Base-by-base conservation (phyloP, 2,797 vertebrate genomes). In the Chelidonichthys spinosus region DNA sequence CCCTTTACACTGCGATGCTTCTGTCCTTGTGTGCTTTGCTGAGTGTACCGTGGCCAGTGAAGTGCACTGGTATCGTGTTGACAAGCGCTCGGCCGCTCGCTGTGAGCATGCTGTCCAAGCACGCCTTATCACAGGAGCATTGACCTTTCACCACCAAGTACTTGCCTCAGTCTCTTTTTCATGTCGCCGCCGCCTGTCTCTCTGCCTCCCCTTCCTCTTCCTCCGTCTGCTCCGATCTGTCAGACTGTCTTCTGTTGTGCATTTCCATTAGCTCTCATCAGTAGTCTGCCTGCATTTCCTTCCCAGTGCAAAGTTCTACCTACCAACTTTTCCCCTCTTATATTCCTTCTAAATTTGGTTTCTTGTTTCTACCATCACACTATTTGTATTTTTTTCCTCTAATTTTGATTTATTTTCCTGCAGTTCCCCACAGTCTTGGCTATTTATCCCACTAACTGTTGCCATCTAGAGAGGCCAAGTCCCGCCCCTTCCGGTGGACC, bases 81-180 rank as follows among this genome's bases (percentile, higher is more conserved):
- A 89, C 91, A 85, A 81, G 85, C 46, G 11, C 46, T 54, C 17
- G 77, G 62, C 68, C n/a, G 36, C 85, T 79, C n/a, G 61, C 82
- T 82, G 85, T 40, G 76, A 80, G 80, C 84, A 74, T 58, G 85
- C 87, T 83, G 85, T 82, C 86, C 72, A 53, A 74, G 78, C 78
- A 46, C n/a, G 32, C 77, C 79, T 79, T 52, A 86, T 85, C 88
- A 86, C 81, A 80, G 78, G 81, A 79, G 87, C 84, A 4, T 0
- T 92, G 89, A 92, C 91, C 89, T 91, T 90, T 89, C 49, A 75
- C 78, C 71, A 70, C 70, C 25, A 44, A 74, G 39, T 14, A 78
- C 76, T 83, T 69, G 78, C 55, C 66, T 71, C 56, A 1, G 53
- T 44, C n/a, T 76, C 78, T 74, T 63, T 78, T 54, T 60, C 50